Conservation (phyloP, 2,113 vertebrate species). For the Shinisaurus crocodilurus region DNA sequence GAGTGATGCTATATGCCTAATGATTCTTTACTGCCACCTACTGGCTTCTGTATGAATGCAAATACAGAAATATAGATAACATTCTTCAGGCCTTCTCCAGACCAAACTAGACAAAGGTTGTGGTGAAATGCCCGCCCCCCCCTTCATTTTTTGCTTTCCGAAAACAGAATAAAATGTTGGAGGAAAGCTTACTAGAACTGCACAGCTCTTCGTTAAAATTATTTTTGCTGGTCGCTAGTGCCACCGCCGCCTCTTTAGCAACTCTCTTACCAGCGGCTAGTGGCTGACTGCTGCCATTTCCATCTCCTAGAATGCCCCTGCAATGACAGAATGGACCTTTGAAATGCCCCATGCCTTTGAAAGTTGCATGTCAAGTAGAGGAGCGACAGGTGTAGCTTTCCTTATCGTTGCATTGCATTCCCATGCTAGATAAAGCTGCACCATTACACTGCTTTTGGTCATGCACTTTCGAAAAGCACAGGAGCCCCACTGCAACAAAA, state of each 20-base stretch:
- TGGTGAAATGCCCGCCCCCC: neutral
- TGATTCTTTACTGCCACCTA: conserved; percentile 23
- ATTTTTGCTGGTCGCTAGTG: neutral
- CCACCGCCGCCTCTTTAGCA: neutral
- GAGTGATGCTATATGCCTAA: neutral
- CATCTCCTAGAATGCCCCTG: neutral
- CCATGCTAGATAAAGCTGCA: no score
- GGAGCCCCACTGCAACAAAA: no score
- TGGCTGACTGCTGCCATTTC: neutral
- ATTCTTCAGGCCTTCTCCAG: neutral
- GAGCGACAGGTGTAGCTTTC: no score
- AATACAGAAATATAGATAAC: neutral
- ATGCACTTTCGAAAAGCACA: no score
- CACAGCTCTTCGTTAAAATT: neutral
- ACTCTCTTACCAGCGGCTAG: neutral
- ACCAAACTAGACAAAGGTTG: neutral
- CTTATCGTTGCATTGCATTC: no score
- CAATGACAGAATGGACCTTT: no score
- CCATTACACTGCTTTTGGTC: no score
- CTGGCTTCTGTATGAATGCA: neutral
- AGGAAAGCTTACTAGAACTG: neutral
- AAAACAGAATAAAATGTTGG: neutral
- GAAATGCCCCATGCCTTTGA: no score
- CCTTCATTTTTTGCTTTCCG: neutral
- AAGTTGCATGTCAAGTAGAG: no score